Base-by-base conservation (phyloP, 37 sponge, comb jelly and placozoan genomes). In the Eunapius fragilis region DNA sequence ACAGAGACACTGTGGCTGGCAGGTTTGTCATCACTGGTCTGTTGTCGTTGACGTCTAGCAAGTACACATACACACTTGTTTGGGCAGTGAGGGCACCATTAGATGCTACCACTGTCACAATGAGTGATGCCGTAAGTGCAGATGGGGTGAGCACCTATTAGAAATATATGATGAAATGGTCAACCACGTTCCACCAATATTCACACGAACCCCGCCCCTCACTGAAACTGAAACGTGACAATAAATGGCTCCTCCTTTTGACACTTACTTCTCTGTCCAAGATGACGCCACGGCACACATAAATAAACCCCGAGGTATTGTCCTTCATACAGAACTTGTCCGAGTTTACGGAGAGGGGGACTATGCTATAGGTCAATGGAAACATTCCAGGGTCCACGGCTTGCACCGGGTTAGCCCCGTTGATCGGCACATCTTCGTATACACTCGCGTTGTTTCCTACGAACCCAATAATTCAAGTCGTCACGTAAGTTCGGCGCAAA, bases 191-290 rank as follows among this genome's bases (percentile, higher is more conserved):
- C 4, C 27, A 34, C 25, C 25, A 17, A n/a, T n/a, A 76, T 9
- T 38, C 34, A n/a, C n/a, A 75, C 75, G 36, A 75, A 36, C 75
- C 75, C 75, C 75, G 35, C 75, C 75, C 75, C 11, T 23, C 7
- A 11, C 9, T 9, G 47, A 45, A 4, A 4, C 47, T 11, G 9
- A 4, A 45, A 45, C 24, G 17, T 77, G 77, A 19, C 26, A 26
- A n/a, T 25, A 45, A 13, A 2, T 2, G 36, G 77, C 27, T 22
- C 37, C 26, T 11, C 26, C 17, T 23, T 36, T 2, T 3, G 5
- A 6, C 13, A 78, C 79, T 25, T 31, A 89, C 90, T 71, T 89
- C 90, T 89, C 90, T 84, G 81, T 89, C 90, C 70, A 89, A 70
- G 0, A 10, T 12, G 4, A 35, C 33, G 49, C 31, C 68, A 13